phyloP scores from a whole-genome alignment of 2,888 invertebrate species.

The Xylota sylvarum region DNA sequence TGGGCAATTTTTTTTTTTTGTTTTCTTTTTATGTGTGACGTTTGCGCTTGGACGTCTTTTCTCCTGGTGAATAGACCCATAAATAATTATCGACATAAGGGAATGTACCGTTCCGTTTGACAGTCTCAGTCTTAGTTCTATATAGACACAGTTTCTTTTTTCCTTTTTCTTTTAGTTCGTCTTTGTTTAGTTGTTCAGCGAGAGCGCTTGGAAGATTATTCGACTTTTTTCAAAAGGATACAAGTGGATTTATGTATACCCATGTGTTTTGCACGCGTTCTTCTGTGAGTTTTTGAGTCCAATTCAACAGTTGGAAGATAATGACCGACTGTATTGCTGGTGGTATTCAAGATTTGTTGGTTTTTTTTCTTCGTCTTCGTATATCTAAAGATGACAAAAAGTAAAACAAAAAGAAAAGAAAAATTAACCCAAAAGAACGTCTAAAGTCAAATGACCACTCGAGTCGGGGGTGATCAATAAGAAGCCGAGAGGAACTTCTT shows the following conservation, averaged over 20 bases:
- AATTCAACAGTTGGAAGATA: slow-evolving; percentile 38
- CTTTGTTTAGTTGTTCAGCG: neutral
- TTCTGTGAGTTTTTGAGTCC: slow-evolving; percentile 23
- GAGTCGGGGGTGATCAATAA: slow-evolving; percentile 33
- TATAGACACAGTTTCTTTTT: slow-evolving; percentile 1
- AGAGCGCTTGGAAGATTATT: slow-evolving; percentile 13
- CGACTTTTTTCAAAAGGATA: slow-evolving; percentile 32
- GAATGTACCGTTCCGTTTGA: slow-evolving; percentile 60
- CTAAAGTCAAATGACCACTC: slow-evolving; percentile 24
- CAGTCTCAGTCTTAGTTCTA: slow-evolving; percentile 41
- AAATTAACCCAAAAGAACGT: neutral
- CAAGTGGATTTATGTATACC: slow-evolving; percentile 27
- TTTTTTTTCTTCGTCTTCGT: neutral
- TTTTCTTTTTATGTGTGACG: too few relatives aligned
- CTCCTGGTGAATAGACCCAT: slow-evolving; percentile 49
- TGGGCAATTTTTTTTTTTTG: neutral
- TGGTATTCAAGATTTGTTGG: slow-evolving; percentile 14
- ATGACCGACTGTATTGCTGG: slow-evolving; percentile 36
- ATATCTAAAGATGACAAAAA: slow-evolving; percentile 14
- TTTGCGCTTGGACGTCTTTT: neutral
- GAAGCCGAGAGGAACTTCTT: slow-evolving; percentile 21
- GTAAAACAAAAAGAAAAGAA: neutral
- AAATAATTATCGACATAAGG: slow-evolving; percentile 63
- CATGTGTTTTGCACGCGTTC: slow-evolving; percentile 6
- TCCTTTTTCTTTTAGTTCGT: neutral